Base-by-base conservation (phyloP, 2,797 vertebrate genomes). In the Megaceryle alcyon region DNA sequence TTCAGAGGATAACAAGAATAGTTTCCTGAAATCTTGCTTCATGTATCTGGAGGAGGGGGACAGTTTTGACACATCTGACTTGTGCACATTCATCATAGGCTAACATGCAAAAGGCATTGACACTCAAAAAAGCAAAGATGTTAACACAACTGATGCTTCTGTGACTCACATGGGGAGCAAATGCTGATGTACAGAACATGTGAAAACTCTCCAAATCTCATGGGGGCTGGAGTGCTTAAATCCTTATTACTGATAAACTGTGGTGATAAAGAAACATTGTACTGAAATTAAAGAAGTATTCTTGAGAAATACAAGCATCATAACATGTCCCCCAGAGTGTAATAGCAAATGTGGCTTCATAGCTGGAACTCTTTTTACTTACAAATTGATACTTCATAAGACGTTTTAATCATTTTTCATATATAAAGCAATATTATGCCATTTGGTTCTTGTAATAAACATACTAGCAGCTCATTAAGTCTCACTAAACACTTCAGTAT, bases 361-460 rank as follows among this genome's bases (percentile, higher is more conserved):
- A 81, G 82, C 77, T 92, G 72, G 63, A 91, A 37, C 26, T 6
- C 28, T 79, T 94, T 92, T 72, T 64, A 73, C 49, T 95, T 60
- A 53, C 39, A 82, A 85, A 94, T 48, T 92, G 81, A 91, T 63
- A 51, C 48, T 90, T 79, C 53, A 21, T 86, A 65, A 84, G 82
- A 82, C 63, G 59, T 69, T 94, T 88, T 88, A 83, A 91, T 92
- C 10, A 66, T 92, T 88, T 96, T 82, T 88, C 80, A 63, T 76
- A 53, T 72, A 70, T 26, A 88, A 83, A 88, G 69, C n/a, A 81
- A 48, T 81, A 69, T 84, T 56, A 64, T 82, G 68, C 70, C 77
- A 49, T 91, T 79, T 90, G 51, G 20, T 82, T 92, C 87, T 79
- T 79, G 59, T 35, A 82, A 86, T 92, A 95, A 96, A 95, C 83